These are phyloP conservation scores for Pardosa pseudoannulata DNA, from an alignment of 2,888 invertebrate species.

Conservation along the genomic window DNA sequence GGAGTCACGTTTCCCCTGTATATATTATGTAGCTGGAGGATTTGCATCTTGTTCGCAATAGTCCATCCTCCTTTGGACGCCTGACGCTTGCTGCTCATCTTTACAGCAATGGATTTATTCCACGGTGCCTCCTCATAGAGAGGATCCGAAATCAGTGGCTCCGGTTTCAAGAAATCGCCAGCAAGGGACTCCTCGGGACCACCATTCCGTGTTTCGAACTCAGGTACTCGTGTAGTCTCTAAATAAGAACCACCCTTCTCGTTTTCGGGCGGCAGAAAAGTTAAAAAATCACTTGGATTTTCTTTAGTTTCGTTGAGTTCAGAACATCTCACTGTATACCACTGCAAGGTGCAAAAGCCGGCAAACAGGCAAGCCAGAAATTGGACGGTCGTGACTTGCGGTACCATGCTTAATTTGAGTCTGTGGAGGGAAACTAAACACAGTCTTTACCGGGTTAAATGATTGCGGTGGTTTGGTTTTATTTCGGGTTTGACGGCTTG, in stretches of 20 bases:
- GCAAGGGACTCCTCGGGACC: neutral
- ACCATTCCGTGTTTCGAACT: neutral
- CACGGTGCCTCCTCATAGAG: neutral
- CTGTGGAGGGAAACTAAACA: no score
- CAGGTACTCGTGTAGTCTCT: neutral
- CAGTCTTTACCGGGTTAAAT: no score
- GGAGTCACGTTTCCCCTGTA: slow-evolving; percentile 57
- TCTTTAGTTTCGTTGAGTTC: neutral
- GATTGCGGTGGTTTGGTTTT: no score
- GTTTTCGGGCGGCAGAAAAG: neutral
- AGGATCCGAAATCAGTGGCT: neutral
- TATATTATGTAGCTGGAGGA: slow-evolving; percentile 45
- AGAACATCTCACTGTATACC: neutral
- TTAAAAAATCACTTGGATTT: neutral
- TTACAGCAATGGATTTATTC: neutral
- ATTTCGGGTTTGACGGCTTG: no score
- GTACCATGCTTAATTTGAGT: no score
- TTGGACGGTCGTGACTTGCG: no score
- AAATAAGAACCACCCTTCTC: neutral
- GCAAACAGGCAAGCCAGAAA: no score
- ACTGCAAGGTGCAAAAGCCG: neutral
- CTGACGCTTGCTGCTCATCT: slow-evolving; percentile 7
- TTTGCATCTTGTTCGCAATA: slow-evolving; percentile 3
- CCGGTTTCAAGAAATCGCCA: neutral
- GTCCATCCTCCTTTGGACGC: slow-evolving; percentile 1